Evolutionary conservation across 2,797 vertebrate species (phyloP).

Genomic region (Darevskia nairensis): DNA sequence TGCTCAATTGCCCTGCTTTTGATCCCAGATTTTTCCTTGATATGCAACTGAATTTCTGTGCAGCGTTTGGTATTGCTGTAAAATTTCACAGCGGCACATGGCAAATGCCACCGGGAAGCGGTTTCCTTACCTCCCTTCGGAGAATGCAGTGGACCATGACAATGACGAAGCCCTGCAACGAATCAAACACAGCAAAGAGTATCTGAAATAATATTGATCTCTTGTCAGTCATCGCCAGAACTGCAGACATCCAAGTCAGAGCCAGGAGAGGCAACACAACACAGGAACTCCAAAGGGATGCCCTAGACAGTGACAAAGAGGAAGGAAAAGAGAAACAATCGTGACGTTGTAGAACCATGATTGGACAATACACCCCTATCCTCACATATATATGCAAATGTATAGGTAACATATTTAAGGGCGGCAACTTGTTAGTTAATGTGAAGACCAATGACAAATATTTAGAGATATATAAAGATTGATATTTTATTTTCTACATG

Average conservation of each 20-base stretch:
- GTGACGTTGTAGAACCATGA: constrained; percentile 29
- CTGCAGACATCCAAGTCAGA: constrained; percentile 99
- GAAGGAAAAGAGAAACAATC: constrained; percentile 31
- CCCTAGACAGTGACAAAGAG: constrained; percentile 83
- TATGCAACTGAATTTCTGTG: not conserved
- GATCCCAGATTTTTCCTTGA: constrained; percentile 20
- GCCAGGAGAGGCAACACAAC: constrained; percentile 97
- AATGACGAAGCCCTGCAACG: constrained; percentile 98
- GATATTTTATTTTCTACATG: constrained; percentile 68
- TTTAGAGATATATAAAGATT: constrained; percentile 49
- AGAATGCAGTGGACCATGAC: constrained; percentile 99
- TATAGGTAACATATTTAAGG: constrained; percentile 57
- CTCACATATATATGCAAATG: not conserved
- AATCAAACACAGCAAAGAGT: constrained; percentile 98
- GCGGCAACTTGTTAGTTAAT: constrained; percentile 69
- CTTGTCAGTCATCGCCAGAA: constrained; percentile 99
- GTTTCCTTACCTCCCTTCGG: constrained; percentile 91
- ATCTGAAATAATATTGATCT: constrained; percentile 99
- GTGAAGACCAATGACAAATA: constrained; percentile 68
- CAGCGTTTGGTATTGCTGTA: not conserved
- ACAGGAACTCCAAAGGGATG: constrained; percentile 98
- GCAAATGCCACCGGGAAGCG: constrained; percentile 38
- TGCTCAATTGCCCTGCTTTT: not conserved
- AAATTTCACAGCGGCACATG: constrained; percentile 19
- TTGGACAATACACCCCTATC: constrained; percentile 21